These are phyloP conservation scores for Rhinoraja longicauda DNA, from an alignment of 2,797 vertebrate genomes.

Conservation along the genomic window DNA sequence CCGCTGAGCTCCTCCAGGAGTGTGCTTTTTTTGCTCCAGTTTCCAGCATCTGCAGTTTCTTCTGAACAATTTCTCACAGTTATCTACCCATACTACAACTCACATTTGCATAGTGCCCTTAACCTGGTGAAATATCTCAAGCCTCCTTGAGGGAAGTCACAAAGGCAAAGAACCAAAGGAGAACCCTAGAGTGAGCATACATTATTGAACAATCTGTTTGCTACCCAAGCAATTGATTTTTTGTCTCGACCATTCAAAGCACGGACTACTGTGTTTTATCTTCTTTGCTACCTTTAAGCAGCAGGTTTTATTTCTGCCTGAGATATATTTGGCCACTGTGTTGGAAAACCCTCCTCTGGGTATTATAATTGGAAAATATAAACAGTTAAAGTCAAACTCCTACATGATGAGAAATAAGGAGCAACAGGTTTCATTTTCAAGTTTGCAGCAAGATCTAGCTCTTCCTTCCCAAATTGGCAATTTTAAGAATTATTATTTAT, in stretches of 20 bases:
- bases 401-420: background rate
- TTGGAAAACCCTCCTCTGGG: background rate
- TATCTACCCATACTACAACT: background rate
- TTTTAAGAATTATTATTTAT: background rate
- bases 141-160: background rate
- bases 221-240: background rate
- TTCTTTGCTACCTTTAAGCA: background rate
- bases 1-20: too few species aligned
- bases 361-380: background rate
- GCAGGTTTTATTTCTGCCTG: background rate
- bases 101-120: background rate
- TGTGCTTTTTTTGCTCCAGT: too few species aligned
- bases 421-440: background rate
- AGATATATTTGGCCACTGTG: background rate
- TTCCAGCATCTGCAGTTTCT: too few species aligned
- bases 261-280: background rate
- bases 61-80: background rate
- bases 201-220: background rate
- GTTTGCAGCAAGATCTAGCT: background rate
- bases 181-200: background rate
- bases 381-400: background rate
- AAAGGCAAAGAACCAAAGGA: background rate
- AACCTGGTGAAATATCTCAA: background rate
- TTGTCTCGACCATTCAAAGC: background rate
- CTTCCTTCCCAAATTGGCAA: background rate